These are phyloP conservation scores for Candoia aspera DNA, from an alignment of 2,113 vertebrate genomes.

Conservation along the genomic window DNA sequence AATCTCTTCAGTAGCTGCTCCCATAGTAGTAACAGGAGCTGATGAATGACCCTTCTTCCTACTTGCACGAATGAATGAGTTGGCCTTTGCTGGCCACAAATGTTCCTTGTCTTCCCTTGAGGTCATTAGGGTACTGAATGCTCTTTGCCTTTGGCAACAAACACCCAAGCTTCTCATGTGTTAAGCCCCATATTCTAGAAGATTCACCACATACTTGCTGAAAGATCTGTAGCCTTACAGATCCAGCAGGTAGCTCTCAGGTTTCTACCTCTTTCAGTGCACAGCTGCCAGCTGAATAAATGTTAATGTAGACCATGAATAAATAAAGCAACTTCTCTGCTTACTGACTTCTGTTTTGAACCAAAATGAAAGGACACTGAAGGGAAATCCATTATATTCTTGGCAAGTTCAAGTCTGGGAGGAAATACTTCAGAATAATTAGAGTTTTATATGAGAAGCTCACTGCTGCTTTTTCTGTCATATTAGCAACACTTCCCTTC, in stretches of 20 bases:
- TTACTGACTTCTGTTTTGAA: conserved; percentile 48
- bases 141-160: neutral
- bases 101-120: neutral
- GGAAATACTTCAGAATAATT: conserved; percentile 30
- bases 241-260: conserved; percentile 52
- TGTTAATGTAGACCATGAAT: conserved; percentile 71
- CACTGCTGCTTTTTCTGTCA: neutral
- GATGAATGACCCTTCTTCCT: conserved; percentile 31
- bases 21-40: conserved; percentile 4
- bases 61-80: conserved; percentile 22
- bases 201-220: conserved; percentile 1
- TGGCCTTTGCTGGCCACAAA: neutral
- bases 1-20: conserved; percentile 3
- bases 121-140: neutral
- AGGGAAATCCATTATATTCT: conserved; percentile 18
- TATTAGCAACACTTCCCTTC: neutral
- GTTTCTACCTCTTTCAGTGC: conserved; percentile 51
- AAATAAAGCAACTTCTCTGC: conserved; percentile 65
- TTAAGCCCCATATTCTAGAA: conserved; percentile 53
- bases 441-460: neutral
- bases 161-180: neutral
- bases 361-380: conserved; percentile 28
- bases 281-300: conserved; percentile 56
- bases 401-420: neutral
- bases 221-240: accelerated